Evolutionary conservation across 2,113 vertebrate species (phyloP).

Genomic region (Arenaria interpres): DNA sequence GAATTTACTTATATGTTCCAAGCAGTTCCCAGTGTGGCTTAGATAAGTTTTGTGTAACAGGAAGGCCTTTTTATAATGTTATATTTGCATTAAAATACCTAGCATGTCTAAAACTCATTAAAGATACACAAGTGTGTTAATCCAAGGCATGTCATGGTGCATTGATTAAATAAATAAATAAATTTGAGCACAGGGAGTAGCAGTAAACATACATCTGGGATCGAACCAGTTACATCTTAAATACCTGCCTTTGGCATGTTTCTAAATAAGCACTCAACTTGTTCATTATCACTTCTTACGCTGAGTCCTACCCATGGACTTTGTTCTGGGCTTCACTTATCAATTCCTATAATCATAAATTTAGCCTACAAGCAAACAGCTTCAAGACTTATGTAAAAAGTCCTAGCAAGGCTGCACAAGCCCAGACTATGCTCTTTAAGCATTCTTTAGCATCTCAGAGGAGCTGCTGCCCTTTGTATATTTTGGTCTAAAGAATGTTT

Average conservation of each 20-base stretch:
- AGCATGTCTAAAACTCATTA: not conserved
- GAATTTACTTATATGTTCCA: not conserved
- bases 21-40: not conserved
- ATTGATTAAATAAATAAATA: not conserved
- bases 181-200: not conserved
- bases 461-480: not conserved
- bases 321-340: not conserved
- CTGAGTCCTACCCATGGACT: not conserved
- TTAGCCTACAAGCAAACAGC: not conserved
- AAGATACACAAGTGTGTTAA: not conserved
- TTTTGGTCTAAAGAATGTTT: accelerated
- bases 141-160: not conserved
- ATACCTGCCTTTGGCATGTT: not conserved
- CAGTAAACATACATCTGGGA: not conserved
- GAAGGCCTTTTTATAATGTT: not conserved
- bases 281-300: not conserved
- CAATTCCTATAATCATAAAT: not conserved
- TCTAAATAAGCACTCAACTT: not conserved
- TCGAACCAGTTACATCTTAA: not conserved
- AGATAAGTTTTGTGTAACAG: not conserved
- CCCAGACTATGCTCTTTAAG: not conserved
- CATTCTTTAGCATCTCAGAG: not conserved
- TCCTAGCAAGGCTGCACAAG: not conserved
- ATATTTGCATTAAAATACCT: not conserved
- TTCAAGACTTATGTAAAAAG: not conserved